Percentiles rank a stretch among this genome's conserved stretches.
phyloP scores from a whole-genome alignment of 2,113 vertebrate genomes.

The Rhadina sibilatrix region DNA sequence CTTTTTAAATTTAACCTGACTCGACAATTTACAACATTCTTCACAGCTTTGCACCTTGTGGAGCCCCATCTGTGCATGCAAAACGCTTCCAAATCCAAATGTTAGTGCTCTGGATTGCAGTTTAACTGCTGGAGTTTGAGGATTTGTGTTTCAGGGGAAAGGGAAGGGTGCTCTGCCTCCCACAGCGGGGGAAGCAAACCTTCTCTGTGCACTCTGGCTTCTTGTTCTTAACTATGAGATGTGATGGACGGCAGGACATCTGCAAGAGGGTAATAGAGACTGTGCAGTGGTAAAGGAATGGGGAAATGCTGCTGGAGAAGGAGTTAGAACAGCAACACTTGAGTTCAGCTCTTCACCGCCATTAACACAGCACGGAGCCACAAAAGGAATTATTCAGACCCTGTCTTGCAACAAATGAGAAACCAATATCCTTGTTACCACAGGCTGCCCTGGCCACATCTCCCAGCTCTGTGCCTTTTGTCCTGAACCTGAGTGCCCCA shows the following conservation, averaged over 20 bases:
- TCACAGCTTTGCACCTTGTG: slow-evolving; percentile 52
- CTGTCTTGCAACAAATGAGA: neutral
- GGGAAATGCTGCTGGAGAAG: neutral
- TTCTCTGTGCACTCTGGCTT: neutral
- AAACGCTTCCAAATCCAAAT: slow-evolving; percentile 37
- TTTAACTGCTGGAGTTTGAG: neutral
- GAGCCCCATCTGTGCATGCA: slow-evolving; percentile 35
- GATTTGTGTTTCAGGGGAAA: neutral
- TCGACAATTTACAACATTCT: slow-evolving; percentile 32
- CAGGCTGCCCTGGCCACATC: fast-evolving
- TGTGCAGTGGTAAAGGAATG: neutral
- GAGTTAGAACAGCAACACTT: neutral
- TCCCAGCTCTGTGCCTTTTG: neutral
- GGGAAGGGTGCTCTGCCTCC: neutral
- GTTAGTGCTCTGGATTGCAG: neutral
- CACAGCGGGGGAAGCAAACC: neutral
- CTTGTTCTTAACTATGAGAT: neutral
- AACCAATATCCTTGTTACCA: neutral
- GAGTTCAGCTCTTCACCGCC: neutral
- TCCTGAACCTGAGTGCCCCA: fast-evolving
- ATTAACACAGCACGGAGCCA: neutral
- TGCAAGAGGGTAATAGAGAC: neutral
- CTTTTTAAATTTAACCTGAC: slow-evolving; percentile 47
- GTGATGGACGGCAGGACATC: neutral
- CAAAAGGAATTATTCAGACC: neutral